Base-by-base conservation (phyloP, 92 coral and sea anemone genomes). In the Zoanthus solanderi region DNA sequence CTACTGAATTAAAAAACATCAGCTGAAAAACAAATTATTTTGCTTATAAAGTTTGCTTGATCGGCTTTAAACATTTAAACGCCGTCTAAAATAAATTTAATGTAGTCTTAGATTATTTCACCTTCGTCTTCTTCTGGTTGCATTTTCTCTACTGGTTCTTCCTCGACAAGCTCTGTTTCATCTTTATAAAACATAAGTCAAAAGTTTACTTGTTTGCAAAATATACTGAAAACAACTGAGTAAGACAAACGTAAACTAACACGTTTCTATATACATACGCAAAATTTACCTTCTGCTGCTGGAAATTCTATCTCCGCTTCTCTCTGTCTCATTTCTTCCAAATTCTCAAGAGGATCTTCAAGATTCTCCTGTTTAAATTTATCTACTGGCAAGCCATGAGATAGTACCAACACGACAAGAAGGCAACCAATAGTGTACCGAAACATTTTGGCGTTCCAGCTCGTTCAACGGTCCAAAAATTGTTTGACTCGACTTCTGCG, bases 311-410 rank as follows among this genome's bases (percentile, higher is more conserved):
- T 37, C 57, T 81, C 46, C 75, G 42, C 15, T 12, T 69, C 69
- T 63, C 16, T 81, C 10, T 66, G 16, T 15, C 66, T 63, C 28
- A 46, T 42, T 46, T 52, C 60, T 28, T 81, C 75, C 3, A 81
- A 50, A 23, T 81, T 81, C 75, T 66, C 85, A 63, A 81, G 65
- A 14, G 85, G 75, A 30, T 81, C 85, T 47, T 81, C 75, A 7
- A 4, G 28, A 45, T 46, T 66, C 52, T 81, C 63, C 30, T 42
- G 57, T 53, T 30, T 18, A 32, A 18, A 9, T 46, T 67, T 81
- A 0, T 66, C 54, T 29, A 81, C 23, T 10, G 85, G 85, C 75
- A 81, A 47, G 7, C 85, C 75, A 23, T 81, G 75, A 66, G 85
- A 63, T 45, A 81, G 46, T 30, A 81, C 85, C 13, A 81, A 46